Evolutionary conservation across 2,888 invertebrate genomes (phyloP).

Genomic region (Cybosia mesomella): DNA sequence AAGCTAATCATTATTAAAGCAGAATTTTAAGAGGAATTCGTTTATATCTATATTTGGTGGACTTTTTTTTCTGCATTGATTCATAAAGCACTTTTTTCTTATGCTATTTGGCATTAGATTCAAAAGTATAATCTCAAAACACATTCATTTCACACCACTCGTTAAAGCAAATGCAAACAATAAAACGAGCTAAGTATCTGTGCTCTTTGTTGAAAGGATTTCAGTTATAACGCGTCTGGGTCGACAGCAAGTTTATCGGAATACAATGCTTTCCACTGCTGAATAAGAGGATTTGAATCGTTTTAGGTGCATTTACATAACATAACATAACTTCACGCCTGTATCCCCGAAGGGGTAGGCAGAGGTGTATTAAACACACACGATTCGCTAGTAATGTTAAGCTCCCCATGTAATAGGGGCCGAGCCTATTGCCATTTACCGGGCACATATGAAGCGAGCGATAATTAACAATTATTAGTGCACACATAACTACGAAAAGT

Average conservation of each 20-base stretch:
- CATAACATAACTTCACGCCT: no score
- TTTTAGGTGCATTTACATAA: constrained; percentile 15
- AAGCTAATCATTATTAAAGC: no score
- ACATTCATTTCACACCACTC: background rate
- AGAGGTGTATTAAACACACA: no score
- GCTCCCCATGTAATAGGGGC: no score
- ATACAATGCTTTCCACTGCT: constrained; percentile 9
- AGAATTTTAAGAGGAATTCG: no score
- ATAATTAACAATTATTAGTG: no score
- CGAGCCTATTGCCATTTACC: no score
- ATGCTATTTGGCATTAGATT: background rate
- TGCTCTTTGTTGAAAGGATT: constrained; percentile 25
- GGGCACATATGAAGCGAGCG: no score
- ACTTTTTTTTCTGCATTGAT: no score
- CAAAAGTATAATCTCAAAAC: background rate
- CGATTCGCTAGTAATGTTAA: no score
- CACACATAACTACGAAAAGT: no score
- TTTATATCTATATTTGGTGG: background rate
- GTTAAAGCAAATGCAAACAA: constrained; percentile 6
- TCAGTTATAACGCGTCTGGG: constrained; percentile 16
- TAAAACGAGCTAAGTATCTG: constrained; percentile 12
- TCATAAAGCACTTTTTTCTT: background rate
- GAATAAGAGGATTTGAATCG: constrained; percentile 10
- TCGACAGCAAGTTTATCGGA: constrained; percentile 17
- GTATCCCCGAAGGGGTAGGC: no score